These are phyloP conservation scores for Gouania willdenowi DNA, from an alignment of 2,797 vertebrate species.

Conservation along the genomic window DNA sequence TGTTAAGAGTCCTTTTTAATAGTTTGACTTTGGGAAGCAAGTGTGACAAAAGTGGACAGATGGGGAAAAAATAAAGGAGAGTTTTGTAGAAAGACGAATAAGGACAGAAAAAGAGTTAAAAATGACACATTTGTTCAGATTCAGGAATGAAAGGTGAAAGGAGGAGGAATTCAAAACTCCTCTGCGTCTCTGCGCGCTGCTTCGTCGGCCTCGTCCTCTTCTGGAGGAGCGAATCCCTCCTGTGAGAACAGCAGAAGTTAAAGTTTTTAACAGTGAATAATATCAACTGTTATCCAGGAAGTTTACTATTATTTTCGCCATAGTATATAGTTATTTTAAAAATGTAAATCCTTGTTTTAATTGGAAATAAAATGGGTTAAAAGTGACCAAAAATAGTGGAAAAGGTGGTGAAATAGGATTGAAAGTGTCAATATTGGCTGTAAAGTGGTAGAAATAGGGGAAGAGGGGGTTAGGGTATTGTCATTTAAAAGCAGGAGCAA, in stretches of 20 bases:
- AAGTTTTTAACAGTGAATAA: neutral
- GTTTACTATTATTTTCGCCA: too few relatives aligned
- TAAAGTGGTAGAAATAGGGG: too few relatives aligned
- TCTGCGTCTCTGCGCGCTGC: conserved; percentile 83
- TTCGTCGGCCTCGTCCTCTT: conserved; percentile 85
- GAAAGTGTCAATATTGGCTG: too few relatives aligned
- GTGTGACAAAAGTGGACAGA: conserved; percentile 20
- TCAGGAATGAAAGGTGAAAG: conserved; percentile 16
- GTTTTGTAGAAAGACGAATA: conserved; percentile 9
- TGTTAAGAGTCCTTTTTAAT: conserved; percentile 29
- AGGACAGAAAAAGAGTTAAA: conserved; percentile 2
- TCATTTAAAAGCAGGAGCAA: too few relatives aligned
- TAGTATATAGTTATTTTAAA: too few relatives aligned
- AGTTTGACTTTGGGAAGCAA: conserved; percentile 25
- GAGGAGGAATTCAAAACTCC: conserved; percentile 79
- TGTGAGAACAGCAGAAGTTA: conserved; percentile 40
- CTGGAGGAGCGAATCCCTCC: conserved; percentile 92
- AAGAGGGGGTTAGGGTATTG: too few relatives aligned
- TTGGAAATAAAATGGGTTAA: too few relatives aligned
- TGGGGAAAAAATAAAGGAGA: conserved; percentile 6
- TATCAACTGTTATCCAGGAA: too few relatives aligned
- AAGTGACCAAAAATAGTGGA: too few relatives aligned
- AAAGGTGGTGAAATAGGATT: too few relatives aligned
- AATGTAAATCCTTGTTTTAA: too few relatives aligned
- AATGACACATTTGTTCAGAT: conserved; percentile 23